phyloP scores from a whole-genome alignment of 2,888 invertebrate species.

The Ectemnius cavifrons region DNA sequence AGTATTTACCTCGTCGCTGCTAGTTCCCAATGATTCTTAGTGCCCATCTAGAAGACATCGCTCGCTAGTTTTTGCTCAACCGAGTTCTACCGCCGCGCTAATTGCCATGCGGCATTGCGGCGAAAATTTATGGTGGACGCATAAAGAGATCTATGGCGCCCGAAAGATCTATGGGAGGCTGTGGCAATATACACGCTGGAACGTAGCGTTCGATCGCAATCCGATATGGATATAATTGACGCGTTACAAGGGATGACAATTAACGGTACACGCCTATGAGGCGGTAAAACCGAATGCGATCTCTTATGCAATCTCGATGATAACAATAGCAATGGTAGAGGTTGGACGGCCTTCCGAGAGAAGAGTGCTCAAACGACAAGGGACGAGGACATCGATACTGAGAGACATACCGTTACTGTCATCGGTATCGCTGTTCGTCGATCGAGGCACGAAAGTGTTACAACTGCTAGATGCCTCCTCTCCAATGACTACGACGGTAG shows the following conservation, averaged over 20 bases:
- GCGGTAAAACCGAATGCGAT: constrained; percentile 31
- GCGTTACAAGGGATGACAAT: neutral
- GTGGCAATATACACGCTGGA: too few relatives aligned
- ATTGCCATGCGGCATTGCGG: neutral
- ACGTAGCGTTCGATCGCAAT: too few relatives aligned
- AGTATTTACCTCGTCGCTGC: neutral
- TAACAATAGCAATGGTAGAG: constrained; percentile 43
- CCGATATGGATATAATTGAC: too few relatives aligned
- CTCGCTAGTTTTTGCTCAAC: neutral
- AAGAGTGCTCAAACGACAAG: constrained; percentile 18
- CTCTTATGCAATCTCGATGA: constrained; percentile 46
- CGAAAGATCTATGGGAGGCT: too few relatives aligned
- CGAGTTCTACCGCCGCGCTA: neutral
- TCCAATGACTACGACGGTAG: constrained; percentile 8
- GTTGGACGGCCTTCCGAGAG: constrained; percentile 15
- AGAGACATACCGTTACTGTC: constrained; percentile 55
- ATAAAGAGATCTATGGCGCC: too few relatives aligned
- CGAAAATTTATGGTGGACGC: too few relatives aligned
- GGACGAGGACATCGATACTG: constrained; percentile 34
- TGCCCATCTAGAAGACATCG: neutral
- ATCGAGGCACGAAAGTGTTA: constrained; percentile 62
- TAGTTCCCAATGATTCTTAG: neutral
- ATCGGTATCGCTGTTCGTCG: constrained; percentile 57
- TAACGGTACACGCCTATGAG: constrained; percentile 7
- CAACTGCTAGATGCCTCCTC: constrained; percentile 50